phyloP scores from a whole-genome alignment of 64 coral and sea anemone genomes.

The Stylophora pistillata region DNA sequence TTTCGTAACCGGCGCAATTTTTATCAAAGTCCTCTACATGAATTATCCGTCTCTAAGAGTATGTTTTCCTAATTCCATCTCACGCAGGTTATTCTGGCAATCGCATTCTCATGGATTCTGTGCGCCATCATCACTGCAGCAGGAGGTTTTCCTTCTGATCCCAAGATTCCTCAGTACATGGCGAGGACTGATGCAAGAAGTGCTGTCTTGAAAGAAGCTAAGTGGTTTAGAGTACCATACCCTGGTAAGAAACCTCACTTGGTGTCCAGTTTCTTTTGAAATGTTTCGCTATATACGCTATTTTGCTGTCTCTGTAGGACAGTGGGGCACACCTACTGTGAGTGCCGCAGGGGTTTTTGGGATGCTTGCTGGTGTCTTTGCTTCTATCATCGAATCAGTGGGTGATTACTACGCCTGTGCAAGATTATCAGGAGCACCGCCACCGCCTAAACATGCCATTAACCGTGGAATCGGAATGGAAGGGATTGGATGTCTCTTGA shows the following conservation, averaged over 20 bases:
- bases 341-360: slow-evolving; percentile 71
- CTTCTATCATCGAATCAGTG: slow-evolving; percentile 65
- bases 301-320: slow-evolving; percentile 12
- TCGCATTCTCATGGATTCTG: slow-evolving; percentile 28
- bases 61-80: neutral
- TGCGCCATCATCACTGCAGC: slow-evolving; percentile 48
- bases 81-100: slow-evolving; percentile 42
- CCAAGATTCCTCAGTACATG: neutral
- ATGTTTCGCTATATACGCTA: neutral
- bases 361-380: slow-evolving; percentile 62
- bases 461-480: slow-evolving; percentile 65
- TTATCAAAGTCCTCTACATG: neutral
- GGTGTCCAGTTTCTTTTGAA: too few species aligned
- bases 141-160: slow-evolving; percentile 14
- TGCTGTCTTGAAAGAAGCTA: slow-evolving; percentile 30
- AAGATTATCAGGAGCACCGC: slow-evolving; percentile 58
- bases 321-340: slow-evolving; percentile 67
- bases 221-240: slow-evolving; percentile 62
- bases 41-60: neutral
- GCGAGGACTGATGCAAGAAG: slow-evolving; percentile 37
- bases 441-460: slow-evolving; percentile 56
- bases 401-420: slow-evolving; percentile 68
- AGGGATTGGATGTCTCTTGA: slow-evolving; percentile 63
- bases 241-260: slow-evolving; percentile 6
- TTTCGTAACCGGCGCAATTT: neutral